Evolutionary conservation across 2,113 vertebrate genomes (phyloP).

Genomic region (Corynorhinus townsendii): DNA sequence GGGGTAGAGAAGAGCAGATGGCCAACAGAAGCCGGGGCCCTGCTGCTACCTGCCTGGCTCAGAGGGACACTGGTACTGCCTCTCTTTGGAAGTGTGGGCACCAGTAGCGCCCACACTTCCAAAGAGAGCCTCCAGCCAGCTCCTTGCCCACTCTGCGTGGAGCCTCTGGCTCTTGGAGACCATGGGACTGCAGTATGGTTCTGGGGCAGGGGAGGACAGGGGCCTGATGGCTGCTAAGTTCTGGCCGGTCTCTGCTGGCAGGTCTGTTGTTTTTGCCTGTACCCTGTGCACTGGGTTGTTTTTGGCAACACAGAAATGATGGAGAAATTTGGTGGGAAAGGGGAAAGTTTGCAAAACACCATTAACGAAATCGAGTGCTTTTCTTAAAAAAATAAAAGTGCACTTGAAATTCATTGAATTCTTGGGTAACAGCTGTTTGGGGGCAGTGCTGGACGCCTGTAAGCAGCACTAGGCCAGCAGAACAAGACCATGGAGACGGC

Average conservation of each 20-base stretch:
- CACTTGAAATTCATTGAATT: background rate
- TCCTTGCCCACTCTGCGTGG: background rate
- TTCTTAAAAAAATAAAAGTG: background rate
- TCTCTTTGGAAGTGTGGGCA: background rate
- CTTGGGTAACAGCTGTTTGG: background rate
- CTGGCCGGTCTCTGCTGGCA: background rate
- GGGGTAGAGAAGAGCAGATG: background rate
- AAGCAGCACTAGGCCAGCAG: background rate
- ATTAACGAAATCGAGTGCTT: background rate
- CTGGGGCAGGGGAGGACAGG: background rate
- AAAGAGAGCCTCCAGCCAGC: background rate
- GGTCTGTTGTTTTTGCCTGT: background rate
- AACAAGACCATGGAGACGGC: rapidly evolving
- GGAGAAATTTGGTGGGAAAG: conserved; percentile 47
- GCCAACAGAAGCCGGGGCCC: background rate
- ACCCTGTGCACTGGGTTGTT: background rate
- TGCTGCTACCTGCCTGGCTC: background rate
- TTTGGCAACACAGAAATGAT: conserved; percentile 19
- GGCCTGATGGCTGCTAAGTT: background rate
- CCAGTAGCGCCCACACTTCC: background rate
- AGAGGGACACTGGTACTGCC: no score
- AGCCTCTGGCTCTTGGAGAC: background rate
- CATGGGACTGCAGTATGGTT: background rate
- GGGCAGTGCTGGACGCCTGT: background rate
- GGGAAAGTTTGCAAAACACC: conserved; percentile 10